Conservation (phyloP, 2,113 vertebrate genomes). For the Oncorhynchus keta region DNA sequence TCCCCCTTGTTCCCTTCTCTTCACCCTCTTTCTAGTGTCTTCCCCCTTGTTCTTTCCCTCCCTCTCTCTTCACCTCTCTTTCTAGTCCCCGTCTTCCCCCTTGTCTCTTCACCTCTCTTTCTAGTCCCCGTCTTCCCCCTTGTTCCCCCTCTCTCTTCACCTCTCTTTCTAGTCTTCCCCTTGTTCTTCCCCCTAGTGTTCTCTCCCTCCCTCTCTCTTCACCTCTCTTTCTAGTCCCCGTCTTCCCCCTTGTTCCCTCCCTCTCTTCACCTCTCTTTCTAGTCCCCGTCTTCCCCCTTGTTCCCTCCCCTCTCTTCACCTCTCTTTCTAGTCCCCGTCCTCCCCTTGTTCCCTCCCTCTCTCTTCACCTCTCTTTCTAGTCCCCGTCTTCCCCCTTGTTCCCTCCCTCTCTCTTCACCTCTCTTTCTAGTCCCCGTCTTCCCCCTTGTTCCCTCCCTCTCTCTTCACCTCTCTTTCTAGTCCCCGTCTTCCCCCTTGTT, state of each 20-base stretch:
- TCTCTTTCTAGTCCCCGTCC: background rate
- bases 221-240: constrained; percentile 22
- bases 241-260: constrained; percentile 36
- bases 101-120: background rate
- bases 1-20: constrained; percentile 33
- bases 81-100: background rate
- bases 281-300: background rate
- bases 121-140: too few species aligned
- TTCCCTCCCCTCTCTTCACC: constrained; percentile 13
- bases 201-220: constrained; percentile 9
- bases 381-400: background rate
- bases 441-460: too few species aligned
- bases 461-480: constrained; percentile 13
- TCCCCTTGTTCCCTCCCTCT: background rate
- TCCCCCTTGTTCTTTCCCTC: too few species aligned
- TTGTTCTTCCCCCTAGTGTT: too few species aligned
- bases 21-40: too few species aligned
- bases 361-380: constrained; percentile 1
- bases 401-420: background rate
- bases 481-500: too few species aligned
- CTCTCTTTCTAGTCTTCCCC: too few species aligned
- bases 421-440: too few species aligned
- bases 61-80: too few species aligned
- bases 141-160: background rate
- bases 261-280: constrained; percentile 1